These are phyloP conservation scores for Alligator sinensis DNA, from an alignment of 2,113 vertebrate species.

Conservation along the genomic window DNA sequence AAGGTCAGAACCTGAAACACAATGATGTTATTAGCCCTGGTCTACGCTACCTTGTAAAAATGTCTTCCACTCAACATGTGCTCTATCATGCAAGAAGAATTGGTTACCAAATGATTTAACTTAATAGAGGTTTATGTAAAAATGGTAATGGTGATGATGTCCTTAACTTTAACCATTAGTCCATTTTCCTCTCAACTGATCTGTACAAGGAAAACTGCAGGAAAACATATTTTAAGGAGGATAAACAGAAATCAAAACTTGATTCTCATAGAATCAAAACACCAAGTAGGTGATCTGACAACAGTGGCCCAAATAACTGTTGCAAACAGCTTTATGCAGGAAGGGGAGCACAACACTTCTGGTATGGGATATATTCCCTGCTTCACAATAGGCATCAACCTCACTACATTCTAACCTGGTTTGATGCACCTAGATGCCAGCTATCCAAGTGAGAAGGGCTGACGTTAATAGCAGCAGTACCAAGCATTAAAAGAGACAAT, in stretches of 20 bases:
- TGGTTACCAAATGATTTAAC: conserved; percentile 39
- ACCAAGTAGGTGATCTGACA: conserved; percentile 55
- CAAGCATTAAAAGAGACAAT: background rate
- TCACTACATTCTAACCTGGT: conserved; percentile 63
- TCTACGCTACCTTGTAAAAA: conserved; percentile 68
- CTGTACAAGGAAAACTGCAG: background rate
- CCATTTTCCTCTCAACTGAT: background rate
- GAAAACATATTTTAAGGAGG: background rate
- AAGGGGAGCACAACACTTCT: conserved; percentile 32
- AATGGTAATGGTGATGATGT: background rate
- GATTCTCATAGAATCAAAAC: conserved; percentile 30
- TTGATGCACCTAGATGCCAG: conserved; percentile 50
- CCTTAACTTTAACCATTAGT: background rate
- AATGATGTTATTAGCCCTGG: conserved; percentile 69
- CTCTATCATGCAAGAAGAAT: conserved; percentile 65
- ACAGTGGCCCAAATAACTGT: background rate
- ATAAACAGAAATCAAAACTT: conserved; percentile 37
- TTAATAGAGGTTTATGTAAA: conserved; percentile 27
- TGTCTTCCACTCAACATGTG: conserved; percentile 47
- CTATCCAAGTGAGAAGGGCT: conserved; percentile 38
- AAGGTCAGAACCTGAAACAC: conserved; percentile 72
- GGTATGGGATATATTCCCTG: conserved; percentile 18
- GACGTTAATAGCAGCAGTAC: conserved; percentile 34
- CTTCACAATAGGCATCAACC: background rate
- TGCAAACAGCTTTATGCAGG: conserved; percentile 32